These are phyloP conservation scores for Erynnis tages DNA, from an alignment of 2,888 invertebrate species.

Conservation along the genomic window DNA sequence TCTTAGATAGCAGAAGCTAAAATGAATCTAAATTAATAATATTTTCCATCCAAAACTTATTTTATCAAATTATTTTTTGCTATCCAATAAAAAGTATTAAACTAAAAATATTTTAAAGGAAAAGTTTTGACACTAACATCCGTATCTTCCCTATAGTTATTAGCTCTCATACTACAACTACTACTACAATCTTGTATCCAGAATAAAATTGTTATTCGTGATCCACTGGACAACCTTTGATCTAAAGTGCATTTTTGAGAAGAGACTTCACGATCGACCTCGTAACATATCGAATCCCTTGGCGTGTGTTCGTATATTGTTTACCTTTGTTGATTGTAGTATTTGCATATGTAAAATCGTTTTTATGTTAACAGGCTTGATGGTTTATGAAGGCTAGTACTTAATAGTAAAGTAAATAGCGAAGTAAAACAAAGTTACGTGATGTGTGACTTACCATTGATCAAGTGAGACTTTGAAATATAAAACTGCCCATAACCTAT, in stretches of 20 bases:
- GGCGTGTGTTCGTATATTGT: constrained; percentile 26
- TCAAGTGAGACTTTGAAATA: too few species aligned
- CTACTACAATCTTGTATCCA: constrained; percentile 33
- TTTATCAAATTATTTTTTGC: too few species aligned
- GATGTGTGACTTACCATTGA: too few species aligned
- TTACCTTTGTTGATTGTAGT: constrained; percentile 21
- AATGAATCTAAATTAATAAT: too few species aligned
- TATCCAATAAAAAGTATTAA: too few species aligned
- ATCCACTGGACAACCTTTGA: constrained; percentile 48
- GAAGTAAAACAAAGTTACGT: not conserved
- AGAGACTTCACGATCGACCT: constrained; percentile 39
- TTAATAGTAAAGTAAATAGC: not conserved
- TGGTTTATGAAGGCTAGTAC: not conserved
- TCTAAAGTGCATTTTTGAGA: constrained; percentile 34
- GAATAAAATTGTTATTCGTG: constrained; percentile 41
- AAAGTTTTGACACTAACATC: too few species aligned
- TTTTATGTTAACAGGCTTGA: not conserved
- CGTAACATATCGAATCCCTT: constrained; percentile 30
- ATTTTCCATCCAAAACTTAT: too few species aligned
- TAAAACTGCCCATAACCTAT: too few species aligned
- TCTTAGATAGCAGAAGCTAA: too few species aligned
- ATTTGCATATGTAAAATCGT: constrained; percentile 4
- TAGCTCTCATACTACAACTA: too few species aligned
- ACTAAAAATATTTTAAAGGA: too few species aligned
- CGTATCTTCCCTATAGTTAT: too few species aligned